Conservation (phyloP, 2,113 vertebrate genomes). For the Muscicapa adusta region DNA sequence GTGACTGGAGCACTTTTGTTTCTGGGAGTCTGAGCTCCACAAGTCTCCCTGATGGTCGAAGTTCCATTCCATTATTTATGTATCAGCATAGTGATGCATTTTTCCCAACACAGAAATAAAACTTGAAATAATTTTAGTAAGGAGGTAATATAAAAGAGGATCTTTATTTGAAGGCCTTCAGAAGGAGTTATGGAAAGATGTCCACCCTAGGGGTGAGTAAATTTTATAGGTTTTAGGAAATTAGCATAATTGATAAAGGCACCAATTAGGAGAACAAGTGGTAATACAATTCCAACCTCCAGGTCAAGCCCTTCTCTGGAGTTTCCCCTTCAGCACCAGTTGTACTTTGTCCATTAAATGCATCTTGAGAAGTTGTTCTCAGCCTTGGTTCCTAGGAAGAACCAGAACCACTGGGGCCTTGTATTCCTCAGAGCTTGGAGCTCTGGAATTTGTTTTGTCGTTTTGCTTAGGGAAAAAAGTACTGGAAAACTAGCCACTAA, state of each 20-base stretch:
- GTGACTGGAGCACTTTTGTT: not conserved
- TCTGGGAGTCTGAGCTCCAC: not conserved
- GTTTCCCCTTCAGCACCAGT: not conserved
- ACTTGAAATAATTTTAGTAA: not conserved
- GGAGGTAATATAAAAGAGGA: not conserved
- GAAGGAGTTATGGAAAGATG: not conserved
- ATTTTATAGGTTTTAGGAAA: not conserved
- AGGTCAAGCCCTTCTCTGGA: not conserved
- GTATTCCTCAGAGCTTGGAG: not conserved
- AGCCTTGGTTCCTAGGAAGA: not conserved
- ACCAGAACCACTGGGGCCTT: not conserved
- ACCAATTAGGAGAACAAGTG: not conserved
- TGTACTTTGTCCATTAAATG: not conserved
- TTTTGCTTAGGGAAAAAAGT: not conserved
- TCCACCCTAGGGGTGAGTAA: not conserved
- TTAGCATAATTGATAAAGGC: not conserved
- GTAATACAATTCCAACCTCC: not conserved
- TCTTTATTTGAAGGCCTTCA: not conserved
- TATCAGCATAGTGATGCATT: not conserved
- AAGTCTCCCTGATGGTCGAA: not conserved
- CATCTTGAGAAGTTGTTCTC: not conserved
- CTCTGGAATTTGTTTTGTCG: not conserved
- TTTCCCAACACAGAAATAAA: not conserved
- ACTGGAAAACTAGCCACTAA: not conserved
- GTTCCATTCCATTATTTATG: not conserved